These are phyloP conservation scores for Bathynomus jamesi DNA, from an alignment of 1,140 invertebrate genomes.

Conservation along the genomic window DNA sequence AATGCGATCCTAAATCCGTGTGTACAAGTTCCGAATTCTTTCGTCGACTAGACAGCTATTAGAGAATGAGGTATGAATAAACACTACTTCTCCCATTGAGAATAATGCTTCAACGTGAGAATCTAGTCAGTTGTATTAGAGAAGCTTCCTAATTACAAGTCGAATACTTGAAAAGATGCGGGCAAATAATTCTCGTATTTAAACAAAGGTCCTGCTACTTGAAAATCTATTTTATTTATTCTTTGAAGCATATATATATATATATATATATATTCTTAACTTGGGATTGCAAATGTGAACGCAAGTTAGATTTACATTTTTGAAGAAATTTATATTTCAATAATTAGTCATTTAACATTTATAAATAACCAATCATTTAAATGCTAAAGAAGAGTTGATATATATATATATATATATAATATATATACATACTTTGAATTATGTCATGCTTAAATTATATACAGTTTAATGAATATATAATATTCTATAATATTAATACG, in stretches of 20 bases:
- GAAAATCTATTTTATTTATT: background rate
- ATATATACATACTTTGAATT: no score
- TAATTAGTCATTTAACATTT: background rate
- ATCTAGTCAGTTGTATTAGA: no score
- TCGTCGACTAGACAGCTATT: background rate
- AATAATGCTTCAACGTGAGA: background rate
- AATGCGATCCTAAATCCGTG: no score
- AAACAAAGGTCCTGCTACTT: background rate
- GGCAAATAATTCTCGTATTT: background rate
- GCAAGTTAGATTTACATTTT: no score
- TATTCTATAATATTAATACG: no score
- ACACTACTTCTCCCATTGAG: background rate
- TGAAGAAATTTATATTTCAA: no score
- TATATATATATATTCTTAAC: no score
- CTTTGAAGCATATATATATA: background rate
- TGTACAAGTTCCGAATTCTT: no score
- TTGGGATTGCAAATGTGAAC: no score
- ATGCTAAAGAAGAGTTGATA: no score
- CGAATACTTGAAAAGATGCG: background rate
- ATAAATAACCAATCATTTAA: background rate
- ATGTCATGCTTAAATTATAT: no score
- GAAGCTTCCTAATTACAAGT: background rate
- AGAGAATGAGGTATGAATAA: background rate
- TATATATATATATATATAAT: conserved; percentile 12
- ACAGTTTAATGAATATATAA: no score